phyloP scores from a whole-genome alignment of 1,140 invertebrate species.

The Caenorhabditis tropicalis region DNA sequence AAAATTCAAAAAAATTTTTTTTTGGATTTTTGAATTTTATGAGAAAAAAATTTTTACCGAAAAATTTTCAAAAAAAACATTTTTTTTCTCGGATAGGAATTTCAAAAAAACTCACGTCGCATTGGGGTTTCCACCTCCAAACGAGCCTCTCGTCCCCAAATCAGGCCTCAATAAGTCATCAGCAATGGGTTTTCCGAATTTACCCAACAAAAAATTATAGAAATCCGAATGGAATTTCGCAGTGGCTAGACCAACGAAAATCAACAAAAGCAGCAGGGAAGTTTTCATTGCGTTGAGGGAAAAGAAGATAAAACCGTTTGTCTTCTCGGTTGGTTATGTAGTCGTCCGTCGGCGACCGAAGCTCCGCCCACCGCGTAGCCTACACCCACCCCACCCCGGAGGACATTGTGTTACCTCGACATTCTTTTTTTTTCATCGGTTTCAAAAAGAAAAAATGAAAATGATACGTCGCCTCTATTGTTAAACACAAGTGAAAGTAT shows the following conservation, averaged over 20 bases:
- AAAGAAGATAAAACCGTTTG: background rate
- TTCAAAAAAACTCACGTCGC: background rate
- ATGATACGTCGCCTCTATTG: background rate
- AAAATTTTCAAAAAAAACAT: too few relatives aligned
- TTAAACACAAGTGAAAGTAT: constrained; percentile 27
- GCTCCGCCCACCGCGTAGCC: constrained; percentile 16
- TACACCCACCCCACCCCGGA: background rate
- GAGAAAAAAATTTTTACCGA: too few relatives aligned
- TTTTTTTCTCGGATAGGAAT: too few relatives aligned
- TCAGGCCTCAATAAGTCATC: constrained; percentile 4
- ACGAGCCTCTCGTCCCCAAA: background rate
- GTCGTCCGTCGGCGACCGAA: background rate
- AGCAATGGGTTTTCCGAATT: constrained; percentile 26
- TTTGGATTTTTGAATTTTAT: too few relatives aligned
- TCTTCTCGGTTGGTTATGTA: too few relatives aligned
- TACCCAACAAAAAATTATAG: constrained; percentile 22
- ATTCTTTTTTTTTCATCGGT: background rate
- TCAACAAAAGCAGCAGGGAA: background rate
- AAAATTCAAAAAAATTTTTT: too few relatives aligned
- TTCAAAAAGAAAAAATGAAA: background rate
- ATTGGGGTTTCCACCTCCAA: constrained; percentile 8
- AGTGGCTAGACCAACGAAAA: background rate
- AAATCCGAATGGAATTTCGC: constrained; percentile 15
- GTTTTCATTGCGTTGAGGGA: background rate
- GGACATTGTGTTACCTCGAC: background rate